These are phyloP conservation scores for Seira sanloemensis DNA, from an alignment of 2,888 invertebrate genomes.

Conservation along the genomic window DNA sequence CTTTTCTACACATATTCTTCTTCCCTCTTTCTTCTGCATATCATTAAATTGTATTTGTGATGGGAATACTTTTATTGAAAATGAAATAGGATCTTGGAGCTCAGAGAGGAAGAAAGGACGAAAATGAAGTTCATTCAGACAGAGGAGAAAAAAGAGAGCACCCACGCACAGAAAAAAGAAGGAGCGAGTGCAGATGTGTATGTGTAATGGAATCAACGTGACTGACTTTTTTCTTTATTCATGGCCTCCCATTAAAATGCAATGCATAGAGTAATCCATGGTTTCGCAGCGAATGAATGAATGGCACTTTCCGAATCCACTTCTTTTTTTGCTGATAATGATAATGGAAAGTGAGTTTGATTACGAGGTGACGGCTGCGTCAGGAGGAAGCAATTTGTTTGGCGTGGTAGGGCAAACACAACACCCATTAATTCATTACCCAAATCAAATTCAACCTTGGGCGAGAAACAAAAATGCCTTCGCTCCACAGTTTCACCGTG, in stretches of 20 bases:
- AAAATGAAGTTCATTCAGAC: not conserved
- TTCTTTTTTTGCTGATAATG: too few relatives aligned
- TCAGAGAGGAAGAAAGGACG: too few relatives aligned
- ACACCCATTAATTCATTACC: slow-evolving; percentile 6
- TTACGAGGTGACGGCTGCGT: not conserved
- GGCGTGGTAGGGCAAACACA: not conserved
- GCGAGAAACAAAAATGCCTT: not conserved
- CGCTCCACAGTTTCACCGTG: not conserved
- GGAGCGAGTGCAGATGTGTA: not conserved
- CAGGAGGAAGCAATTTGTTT: not conserved
- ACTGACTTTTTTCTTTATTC: not conserved
- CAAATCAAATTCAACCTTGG: not conserved
- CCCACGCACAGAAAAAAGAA: slow-evolving; percentile 4
- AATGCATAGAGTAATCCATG: too few relatives aligned
- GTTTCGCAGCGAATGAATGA: too few relatives aligned
- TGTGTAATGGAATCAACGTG: not conserved
- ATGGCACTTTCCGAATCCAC: too few relatives aligned
- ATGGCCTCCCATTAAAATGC: not conserved
- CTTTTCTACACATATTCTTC: not conserved
- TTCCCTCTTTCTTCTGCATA: not conserved
- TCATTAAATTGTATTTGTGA: not conserved
- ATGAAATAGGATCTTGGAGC: not conserved
- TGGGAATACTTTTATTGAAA: not conserved
- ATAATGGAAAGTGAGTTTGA: not conserved
- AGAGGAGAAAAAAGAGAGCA: not conserved